These are phyloP conservation scores for Mus spicilegus DNA, from an alignment of 2,113 vertebrate genomes.

Conservation along the genomic window DNA sequence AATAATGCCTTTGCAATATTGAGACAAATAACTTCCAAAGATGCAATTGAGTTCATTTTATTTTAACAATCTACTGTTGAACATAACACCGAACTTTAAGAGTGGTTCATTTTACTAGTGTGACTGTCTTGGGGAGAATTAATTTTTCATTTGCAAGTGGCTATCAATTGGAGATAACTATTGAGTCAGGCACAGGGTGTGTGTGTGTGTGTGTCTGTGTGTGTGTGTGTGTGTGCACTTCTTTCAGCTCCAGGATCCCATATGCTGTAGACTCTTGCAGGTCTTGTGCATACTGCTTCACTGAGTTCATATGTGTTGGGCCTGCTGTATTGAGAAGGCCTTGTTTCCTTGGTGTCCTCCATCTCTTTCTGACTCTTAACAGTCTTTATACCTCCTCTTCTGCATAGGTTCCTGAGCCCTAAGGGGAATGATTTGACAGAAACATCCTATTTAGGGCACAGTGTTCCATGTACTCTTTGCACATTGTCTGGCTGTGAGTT, in stretches of 20 bases:
- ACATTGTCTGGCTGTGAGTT: too few species aligned
- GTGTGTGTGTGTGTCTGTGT: too few species aligned
- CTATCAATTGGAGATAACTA: not conserved
- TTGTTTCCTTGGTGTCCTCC: not conserved
- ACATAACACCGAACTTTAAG: not conserved
- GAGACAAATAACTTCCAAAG: not conserved
- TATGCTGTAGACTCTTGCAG: not conserved
- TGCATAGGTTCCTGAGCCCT: not conserved
- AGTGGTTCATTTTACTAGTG: not conserved
- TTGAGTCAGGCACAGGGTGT: not conserved
- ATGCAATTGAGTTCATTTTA: not conserved
- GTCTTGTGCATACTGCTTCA: not conserved
- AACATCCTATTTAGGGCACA: too few species aligned
- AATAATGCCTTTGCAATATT: not conserved
- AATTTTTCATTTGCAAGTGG: not conserved
- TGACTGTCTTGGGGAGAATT: not conserved
- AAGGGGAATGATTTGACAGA: too few species aligned
- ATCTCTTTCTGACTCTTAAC: not conserved
- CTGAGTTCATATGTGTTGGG: not conserved
- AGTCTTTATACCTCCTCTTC: not conserved
- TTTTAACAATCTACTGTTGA: not conserved
- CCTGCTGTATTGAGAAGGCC: not conserved
- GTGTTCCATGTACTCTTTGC: too few species aligned
- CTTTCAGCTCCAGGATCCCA: not conserved
- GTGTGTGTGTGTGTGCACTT: not conserved